These are phyloP conservation scores for Synergus laeviventris DNA, from an alignment of 2,888 invertebrate species.

Conservation along the genomic window DNA sequence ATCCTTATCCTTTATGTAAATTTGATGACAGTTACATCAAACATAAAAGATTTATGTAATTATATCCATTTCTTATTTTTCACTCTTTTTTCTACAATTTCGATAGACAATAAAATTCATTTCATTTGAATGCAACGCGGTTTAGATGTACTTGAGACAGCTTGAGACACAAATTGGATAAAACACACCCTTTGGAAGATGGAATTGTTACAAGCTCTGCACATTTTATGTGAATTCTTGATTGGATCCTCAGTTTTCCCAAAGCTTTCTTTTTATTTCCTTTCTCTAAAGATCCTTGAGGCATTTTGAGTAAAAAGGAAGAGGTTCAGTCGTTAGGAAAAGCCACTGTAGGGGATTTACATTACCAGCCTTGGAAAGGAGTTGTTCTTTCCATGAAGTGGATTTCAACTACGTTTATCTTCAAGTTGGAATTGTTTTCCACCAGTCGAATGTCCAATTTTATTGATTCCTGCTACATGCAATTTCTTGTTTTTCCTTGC, in stretches of 20 bases:
- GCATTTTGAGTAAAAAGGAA: slow-evolving; percentile 9
- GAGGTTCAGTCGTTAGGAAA: slow-evolving; percentile 7
- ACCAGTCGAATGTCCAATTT: not conserved
- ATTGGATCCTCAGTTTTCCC: slow-evolving; percentile 16
- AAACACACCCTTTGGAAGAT: not conserved
- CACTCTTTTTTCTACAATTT: too few species aligned
- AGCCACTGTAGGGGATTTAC: slow-evolving; percentile 4
- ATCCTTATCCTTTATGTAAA: too few species aligned
- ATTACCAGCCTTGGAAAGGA: slow-evolving; percentile 10
- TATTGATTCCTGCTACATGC: not conserved
- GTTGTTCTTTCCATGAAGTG: not conserved
- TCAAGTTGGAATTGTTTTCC: not conserved
- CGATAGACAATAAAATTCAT: too few species aligned
- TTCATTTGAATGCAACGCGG: too few species aligned
- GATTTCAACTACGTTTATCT: slow-evolving; percentile 3
- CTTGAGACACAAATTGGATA: not conserved
- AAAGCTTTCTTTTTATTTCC: not conserved
- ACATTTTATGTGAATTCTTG: not conserved
- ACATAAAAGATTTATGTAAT: too few species aligned
- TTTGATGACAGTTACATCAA: too few species aligned
- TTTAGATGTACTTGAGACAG: too few species aligned
- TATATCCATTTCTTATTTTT: too few species aligned
- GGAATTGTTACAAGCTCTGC: not conserved
- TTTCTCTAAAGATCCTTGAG: slow-evolving; percentile 15
- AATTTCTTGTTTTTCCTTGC: not conserved